Percentiles rank a stretch among this genome's conserved stretches.
Evolutionary conservation across 2,888 invertebrate species (phyloP).

Genomic region (Myathropa florea): DNA sequence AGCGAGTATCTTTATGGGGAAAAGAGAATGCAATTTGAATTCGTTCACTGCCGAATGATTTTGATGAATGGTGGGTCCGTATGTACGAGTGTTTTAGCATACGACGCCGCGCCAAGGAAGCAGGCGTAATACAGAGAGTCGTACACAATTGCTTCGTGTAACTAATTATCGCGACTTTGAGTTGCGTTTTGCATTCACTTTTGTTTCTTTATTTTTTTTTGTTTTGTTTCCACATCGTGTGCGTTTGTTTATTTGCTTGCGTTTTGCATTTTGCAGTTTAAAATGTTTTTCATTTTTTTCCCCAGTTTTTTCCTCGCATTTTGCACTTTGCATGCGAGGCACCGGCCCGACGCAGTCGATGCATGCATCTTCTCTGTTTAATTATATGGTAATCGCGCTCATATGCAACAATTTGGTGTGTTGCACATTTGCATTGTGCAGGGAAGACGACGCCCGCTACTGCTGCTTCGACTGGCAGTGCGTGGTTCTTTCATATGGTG

Average conservation of each 20-base stretch:
- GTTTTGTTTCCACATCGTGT: conserved; percentile 12
- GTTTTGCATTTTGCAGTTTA: conserved; percentile 25
- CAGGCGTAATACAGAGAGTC: background rate
- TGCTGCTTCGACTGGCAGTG: background rate
- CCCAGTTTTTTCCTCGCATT: background rate
- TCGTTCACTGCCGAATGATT: conserved; percentile 69
- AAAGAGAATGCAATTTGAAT: conserved; percentile 59
- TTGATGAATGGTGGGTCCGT: conserved; percentile 57
- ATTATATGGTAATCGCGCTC: conserved; percentile 50
- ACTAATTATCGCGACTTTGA: conserved; percentile 67
- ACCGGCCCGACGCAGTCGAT: background rate
- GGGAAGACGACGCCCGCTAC: background rate
- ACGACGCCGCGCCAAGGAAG: conserved; percentile 24
- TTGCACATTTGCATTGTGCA: conserved; percentile 17
- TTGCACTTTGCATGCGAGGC: conserved; percentile 47
- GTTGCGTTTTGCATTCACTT: conserved; percentile 65
- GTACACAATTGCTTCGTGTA: conserved; percentile 37
- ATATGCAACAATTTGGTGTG: conserved; percentile 36
- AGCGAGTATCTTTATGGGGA: background rate
- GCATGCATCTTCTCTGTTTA: conserved; percentile 25
- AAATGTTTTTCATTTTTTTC: background rate
- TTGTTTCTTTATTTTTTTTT: background rate
- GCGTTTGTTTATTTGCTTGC: conserved; percentile 40
- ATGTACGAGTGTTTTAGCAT: conserved; percentile 55
- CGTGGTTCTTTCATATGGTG: background rate